phyloP scores from a whole-genome alignment of 1,140 invertebrate genomes.

The fruit fly (Drosophila melanogaster) region DNA sequence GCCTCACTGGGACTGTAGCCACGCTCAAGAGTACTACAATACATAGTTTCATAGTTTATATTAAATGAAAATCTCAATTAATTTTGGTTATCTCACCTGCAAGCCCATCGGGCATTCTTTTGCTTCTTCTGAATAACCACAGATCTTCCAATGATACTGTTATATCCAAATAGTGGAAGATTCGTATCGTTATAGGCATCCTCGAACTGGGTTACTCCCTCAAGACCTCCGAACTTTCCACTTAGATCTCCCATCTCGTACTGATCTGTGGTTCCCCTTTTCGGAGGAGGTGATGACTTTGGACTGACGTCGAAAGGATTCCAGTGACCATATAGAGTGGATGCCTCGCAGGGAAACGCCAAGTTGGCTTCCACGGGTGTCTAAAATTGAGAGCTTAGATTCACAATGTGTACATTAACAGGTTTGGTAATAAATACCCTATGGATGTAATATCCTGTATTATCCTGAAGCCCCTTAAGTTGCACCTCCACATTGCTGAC shows the following conservation, averaged over 20 bases:
- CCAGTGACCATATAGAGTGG: slow-evolving; percentile 92
- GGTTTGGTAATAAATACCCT: slow-evolving; percentile 85
- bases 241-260: slow-evolving; percentile 96
- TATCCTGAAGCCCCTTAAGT: slow-evolving; percentile 89
- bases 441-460: slow-evolving; percentile 93
- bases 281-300: slow-evolving; percentile 86
- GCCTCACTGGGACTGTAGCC: slow-evolving; percentile 94
- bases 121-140: slow-evolving; percentile 93
- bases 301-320: slow-evolving; percentile 91
- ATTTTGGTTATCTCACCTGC: slow-evolving; percentile 73
- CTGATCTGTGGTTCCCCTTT: slow-evolving; percentile 91
- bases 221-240: slow-evolving; percentile 93
- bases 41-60: background rate
- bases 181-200: slow-evolving; percentile 92
- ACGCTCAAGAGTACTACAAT: slow-evolving; percentile 90
- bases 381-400: slow-evolving; percentile 83
- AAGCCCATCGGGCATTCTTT: slow-evolving; percentile 90
- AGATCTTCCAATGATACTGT: slow-evolving; percentile 92
- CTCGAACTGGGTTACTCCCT: slow-evolving; percentile 86
- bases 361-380: slow-evolving; percentile 91
- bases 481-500: slow-evolving; percentile 91
- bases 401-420: too few relatives aligned
- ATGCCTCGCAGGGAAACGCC: slow-evolving; percentile 94
- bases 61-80: too few relatives aligned
- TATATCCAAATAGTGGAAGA: slow-evolving; percentile 92